Evolutionary conservation across 1,140 invertebrate species (phyloP).

Genomic region (Tribolium castaneum): DNA sequence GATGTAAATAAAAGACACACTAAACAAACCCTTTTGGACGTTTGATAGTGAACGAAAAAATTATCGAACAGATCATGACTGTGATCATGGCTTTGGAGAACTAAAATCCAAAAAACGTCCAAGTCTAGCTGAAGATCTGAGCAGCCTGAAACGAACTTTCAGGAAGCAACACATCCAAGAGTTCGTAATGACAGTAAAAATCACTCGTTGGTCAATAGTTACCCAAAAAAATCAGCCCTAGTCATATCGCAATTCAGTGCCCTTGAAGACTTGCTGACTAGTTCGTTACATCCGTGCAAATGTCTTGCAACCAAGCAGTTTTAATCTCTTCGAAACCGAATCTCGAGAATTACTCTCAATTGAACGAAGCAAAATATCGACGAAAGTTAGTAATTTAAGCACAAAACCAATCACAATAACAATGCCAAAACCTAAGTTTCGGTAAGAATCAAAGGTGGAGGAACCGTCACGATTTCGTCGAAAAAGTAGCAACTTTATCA

Average conservation of each 20-base stretch:
- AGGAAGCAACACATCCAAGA: constrained; percentile 50
- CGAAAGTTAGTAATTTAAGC: not conserved
- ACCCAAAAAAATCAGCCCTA: constrained; percentile 46
- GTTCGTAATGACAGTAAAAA: constrained; percentile 52
- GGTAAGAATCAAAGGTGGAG: not conserved
- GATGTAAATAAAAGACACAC: not conserved
- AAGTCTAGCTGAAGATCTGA: constrained; percentile 47
- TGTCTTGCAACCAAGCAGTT: constrained; percentile 47
- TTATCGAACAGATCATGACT: constrained; percentile 53
- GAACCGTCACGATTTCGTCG: not conserved
- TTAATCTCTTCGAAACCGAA: not conserved
- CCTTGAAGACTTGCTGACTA: constrained; percentile 44
- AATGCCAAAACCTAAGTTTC: not conserved
- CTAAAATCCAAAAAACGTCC: constrained; percentile 52
- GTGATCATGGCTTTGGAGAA: constrained; percentile 53
- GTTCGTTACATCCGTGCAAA: constrained; percentile 50
- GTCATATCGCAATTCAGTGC: constrained; percentile 43
- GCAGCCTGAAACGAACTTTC: constrained; percentile 47
- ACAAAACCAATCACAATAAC: constrained; percentile 8
- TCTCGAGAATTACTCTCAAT: not conserved
- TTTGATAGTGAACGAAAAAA: constrained; percentile 58
- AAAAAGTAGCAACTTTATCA: constrained; percentile 40
- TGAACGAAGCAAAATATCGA: not conserved
- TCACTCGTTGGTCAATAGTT: constrained; percentile 50
- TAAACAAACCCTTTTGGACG: constrained; percentile 48